Evolutionary conservation across 2,113 vertebrate species (phyloP), one percentile per base, ranked within the genome.

Genomic region (Athene noctua): DNA sequence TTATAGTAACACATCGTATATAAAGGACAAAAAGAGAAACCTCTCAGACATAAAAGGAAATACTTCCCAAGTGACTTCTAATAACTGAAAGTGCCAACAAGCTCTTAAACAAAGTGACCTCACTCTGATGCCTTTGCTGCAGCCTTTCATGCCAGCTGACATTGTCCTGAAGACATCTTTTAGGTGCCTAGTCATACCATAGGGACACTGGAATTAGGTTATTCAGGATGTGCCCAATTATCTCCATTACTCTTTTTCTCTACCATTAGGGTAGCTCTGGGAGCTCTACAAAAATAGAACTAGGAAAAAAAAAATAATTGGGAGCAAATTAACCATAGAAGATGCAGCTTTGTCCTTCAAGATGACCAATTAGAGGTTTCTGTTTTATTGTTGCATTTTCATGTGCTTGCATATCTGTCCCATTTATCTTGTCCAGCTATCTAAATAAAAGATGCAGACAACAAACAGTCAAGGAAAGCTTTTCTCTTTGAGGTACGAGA

Each of bases 221-320:
- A 90, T 78, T 67, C 70, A 85, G 78, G 84, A 92, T 92, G 86
- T 91, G 87, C 67, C 91, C 42, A 92, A 96, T 97, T 96, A 95
- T 85, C 87, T 94, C 80, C 38, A 30, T 74, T 91, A 88, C 63
- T 82, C 67, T 85, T 62, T 80, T 87, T 84, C 67, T 87, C 42
- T 93, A 83, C 38, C 32, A 70, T 66, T 94, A 90, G 25, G 40
- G 70, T 34, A 88, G 71, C 79, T 94, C 55, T 91, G 84, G 74
- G 89, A 94, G 22, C 21, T 73, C 71, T 88, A 90, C 81, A 78
- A 83, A 96, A 95, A 91, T 93, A 95, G 84, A 88, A 83, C 6
- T 12, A 54, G 18, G 10, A 15, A 26, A 72, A 95, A 95, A 62
- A 80, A 85, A 85, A 67, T 46, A 95, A 82, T 72, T 88, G 54